A percentile compares a stretch with the other conserved stretches of the same genome.
Conservation (phyloP, 2,113 vertebrate genomes). For the Spea bombifrons region DNA sequence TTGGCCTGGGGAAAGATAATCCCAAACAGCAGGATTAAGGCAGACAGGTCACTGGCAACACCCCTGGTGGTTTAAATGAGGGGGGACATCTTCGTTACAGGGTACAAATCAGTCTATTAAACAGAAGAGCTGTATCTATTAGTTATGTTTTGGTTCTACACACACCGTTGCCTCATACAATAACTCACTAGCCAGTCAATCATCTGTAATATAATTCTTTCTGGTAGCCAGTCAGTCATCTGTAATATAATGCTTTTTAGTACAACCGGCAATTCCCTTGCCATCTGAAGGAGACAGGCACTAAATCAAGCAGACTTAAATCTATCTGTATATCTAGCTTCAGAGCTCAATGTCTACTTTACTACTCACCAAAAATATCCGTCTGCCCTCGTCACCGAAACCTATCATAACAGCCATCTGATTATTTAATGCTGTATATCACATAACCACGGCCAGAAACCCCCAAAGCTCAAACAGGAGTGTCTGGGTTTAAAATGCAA, state of each 20-base stretch:
- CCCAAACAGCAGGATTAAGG: conserved; percentile 60
- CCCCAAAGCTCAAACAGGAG: too few species aligned
- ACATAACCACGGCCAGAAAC: too few species aligned
- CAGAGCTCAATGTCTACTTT: too few species aligned
- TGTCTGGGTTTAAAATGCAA: too few species aligned
- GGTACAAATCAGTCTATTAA: conserved; percentile 53
- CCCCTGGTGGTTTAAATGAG: conserved; percentile 10
- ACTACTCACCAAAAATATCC: too few species aligned
- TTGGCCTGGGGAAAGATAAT: conserved; percentile 54
- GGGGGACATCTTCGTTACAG: conserved; percentile 48
- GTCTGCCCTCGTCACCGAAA: too few species aligned
- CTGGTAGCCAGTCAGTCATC: not conserved
- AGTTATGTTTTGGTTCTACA: not conserved
- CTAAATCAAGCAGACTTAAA: not conserved
- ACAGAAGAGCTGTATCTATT: conserved; percentile 56
- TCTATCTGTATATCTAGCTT: too few species aligned
- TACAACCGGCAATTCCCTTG: not conserved
- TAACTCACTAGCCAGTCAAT: not conserved
- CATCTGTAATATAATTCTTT: not conserved
- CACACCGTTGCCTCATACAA: too few species aligned
- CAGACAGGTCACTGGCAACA: not conserved
- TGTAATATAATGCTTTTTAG: not conserved
- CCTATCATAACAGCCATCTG: too few species aligned
- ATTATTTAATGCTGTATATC: too few species aligned
- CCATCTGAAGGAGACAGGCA: not conserved